A percentile compares a stretch with the other conserved stretches of the same genome.
Evolutionary conservation across 2,113 vertebrate species (phyloP).

Genomic region (Pseudopodoces humilis): DNA sequence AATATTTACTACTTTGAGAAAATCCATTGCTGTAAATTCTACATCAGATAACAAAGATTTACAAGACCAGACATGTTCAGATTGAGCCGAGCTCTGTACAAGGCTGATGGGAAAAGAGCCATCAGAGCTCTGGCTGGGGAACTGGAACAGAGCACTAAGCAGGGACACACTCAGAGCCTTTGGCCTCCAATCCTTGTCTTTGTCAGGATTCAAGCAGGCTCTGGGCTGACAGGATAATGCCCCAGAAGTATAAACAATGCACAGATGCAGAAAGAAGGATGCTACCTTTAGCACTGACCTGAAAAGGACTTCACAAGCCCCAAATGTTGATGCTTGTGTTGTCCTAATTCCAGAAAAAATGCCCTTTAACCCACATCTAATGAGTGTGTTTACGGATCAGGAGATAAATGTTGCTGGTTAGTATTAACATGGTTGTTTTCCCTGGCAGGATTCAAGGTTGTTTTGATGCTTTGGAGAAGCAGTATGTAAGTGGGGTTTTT

Average conservation of each 20-base stretch:
- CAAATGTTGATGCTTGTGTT: background rate
- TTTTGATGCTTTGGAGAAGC: slow-evolving; percentile 80
- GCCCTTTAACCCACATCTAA: background rate
- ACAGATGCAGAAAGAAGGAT: background rate
- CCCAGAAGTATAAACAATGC: background rate
- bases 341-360: slow-evolving; percentile 16
- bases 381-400: slow-evolving; percentile 16
- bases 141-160: background rate
- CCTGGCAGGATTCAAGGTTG: slow-evolving; percentile 78
- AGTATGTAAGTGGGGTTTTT: slow-evolving; percentile 70
- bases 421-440: slow-evolving; percentile 36
- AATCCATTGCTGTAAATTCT: background rate
- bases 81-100: background rate
- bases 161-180: background rate
- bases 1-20: slow-evolving; percentile 36
- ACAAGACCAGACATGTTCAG: background rate
- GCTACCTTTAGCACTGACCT: background rate
- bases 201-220: background rate
- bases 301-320: background rate
- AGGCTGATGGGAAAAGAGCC: background rate
- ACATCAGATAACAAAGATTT: slow-evolving; percentile 16
- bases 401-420: slow-evolving; percentile 30
- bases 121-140: background rate
- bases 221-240: background rate
- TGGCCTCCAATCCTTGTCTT: background rate